A percentile compares a stretch with the other conserved stretches of the same genome.
Evolutionary conservation across 2,797 vertebrate species (phyloP).

Genomic region (Cynopterus sphinx): DNA sequence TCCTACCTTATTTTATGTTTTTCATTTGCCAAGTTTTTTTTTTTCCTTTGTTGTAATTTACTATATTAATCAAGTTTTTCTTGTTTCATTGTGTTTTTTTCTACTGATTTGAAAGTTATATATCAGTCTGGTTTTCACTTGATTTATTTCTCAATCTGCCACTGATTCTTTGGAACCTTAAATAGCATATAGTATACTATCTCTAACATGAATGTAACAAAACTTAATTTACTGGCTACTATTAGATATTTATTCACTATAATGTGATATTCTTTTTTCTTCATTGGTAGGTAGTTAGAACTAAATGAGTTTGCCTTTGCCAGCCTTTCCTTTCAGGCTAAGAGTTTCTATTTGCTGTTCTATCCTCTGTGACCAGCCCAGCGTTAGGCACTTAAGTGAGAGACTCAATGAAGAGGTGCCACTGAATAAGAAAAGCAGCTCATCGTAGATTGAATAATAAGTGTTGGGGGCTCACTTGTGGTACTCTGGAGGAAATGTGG

Average conservation of each 20-base stretch:
- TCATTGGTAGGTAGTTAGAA: background rate
- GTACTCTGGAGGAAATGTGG: background rate
- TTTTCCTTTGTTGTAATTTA: background rate
- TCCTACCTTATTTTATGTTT: conserved; percentile 22
- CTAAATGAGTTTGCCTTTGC: background rate
- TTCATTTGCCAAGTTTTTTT: background rate
- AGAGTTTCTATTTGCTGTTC: background rate
- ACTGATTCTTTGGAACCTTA: background rate
- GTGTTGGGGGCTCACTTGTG: background rate
- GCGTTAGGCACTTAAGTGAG: background rate
- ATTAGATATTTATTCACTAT: background rate
- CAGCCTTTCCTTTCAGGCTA: background rate
- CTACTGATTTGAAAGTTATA: background rate
- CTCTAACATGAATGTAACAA: background rate
- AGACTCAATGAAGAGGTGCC: background rate
- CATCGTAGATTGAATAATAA: background rate
- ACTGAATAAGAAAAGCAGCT: background rate
- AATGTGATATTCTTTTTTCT: background rate
- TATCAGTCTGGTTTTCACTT: background rate
- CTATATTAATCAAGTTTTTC: background rate
- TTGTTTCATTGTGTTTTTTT: background rate
- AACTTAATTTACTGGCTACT: background rate
- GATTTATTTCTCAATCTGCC: background rate
- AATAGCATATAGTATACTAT: background rate
- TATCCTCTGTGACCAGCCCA: background rate